A percentile compares a stretch with the other conserved stretches of the same genome.
These are phyloP conservation scores for Gallinago undulata DNA, from an alignment of 2,113 vertebrate genomes.

Conservation along the genomic window DNA sequence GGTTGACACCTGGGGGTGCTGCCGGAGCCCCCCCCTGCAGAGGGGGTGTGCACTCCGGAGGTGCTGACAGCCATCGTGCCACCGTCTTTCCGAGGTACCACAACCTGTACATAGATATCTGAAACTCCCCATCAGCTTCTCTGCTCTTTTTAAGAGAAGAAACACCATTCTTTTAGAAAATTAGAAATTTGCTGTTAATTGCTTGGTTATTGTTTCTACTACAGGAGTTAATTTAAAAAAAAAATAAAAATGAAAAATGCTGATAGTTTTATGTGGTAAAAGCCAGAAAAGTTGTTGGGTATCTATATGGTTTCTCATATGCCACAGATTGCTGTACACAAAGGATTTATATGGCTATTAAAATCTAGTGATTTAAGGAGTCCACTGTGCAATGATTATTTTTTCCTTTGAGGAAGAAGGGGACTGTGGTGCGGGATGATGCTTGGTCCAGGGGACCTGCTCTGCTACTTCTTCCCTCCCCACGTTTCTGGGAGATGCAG, in stretches of 20 bases:
- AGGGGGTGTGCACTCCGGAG: background rate
- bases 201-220: constrained; percentile 54
- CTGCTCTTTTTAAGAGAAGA: constrained; percentile 35
- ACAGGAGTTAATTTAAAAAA: constrained; percentile 7
- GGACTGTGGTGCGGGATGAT: background rate
- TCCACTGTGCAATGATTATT: background rate
- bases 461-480: background rate
- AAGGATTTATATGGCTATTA: constrained; percentile 60
- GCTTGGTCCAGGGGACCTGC: background rate
- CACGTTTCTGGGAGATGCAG: background rate
- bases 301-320: constrained; percentile 25
- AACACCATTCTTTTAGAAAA: constrained; percentile 31
- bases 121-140: background rate
- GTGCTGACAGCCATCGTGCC: background rate
- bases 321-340: constrained; percentile 35
- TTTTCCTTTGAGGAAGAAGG: background rate
- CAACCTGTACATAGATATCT: background rate
- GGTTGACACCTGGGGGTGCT: background rate
- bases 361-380: constrained; percentile 52
- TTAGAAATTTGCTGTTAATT: constrained; percentile 13
- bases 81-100: background rate
- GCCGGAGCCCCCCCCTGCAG: fast-evolving
- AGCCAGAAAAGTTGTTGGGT: background rate
- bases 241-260: background rate
- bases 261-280: constrained; percentile 15